A percentile compares a stretch with the other conserved stretches of the same genome.
phyloP scores from a whole-genome alignment of 2,113 vertebrate species.

The Strix uralensis region DNA sequence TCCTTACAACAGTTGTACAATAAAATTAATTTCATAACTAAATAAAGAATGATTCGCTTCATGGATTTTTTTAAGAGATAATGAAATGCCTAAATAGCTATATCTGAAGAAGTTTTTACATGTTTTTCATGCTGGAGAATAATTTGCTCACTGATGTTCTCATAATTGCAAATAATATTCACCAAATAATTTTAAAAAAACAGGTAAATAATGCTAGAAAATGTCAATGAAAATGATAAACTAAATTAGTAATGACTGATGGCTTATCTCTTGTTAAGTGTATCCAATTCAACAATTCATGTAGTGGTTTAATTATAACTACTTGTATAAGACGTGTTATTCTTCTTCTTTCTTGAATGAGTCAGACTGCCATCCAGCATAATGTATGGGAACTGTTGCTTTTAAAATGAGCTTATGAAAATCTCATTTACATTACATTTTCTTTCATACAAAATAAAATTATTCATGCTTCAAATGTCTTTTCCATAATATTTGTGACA shows the following conservation, averaged over 20 bases:
- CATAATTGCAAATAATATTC: background rate
- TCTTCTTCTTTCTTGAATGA: background rate
- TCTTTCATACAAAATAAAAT: background rate
- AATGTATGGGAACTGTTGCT: background rate
- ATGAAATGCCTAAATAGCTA: background rate
- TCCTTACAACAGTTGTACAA: background rate
- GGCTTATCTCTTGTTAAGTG: background rate
- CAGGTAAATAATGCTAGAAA: background rate
- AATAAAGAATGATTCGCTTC: background rate
- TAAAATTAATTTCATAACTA: background rate
- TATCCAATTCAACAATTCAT: background rate
- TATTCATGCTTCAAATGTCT: background rate
- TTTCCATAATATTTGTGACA: background rate
- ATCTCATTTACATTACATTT: background rate
- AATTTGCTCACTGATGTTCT: background rate
- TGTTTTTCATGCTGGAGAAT: background rate
- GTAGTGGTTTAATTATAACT: background rate
- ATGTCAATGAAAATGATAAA: background rate
- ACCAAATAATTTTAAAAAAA: background rate
- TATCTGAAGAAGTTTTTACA: background rate
- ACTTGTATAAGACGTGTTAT: background rate
- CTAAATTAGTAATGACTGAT: background rate
- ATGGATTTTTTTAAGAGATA: background rate
- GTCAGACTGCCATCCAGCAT: background rate
- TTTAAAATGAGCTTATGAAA: constrained; percentile 5